A percentile compares a stretch with the other conserved stretches of the same genome.
Conservation (phyloP, 2,888 invertebrate genomes). For the Lymantria monacha region DNA sequence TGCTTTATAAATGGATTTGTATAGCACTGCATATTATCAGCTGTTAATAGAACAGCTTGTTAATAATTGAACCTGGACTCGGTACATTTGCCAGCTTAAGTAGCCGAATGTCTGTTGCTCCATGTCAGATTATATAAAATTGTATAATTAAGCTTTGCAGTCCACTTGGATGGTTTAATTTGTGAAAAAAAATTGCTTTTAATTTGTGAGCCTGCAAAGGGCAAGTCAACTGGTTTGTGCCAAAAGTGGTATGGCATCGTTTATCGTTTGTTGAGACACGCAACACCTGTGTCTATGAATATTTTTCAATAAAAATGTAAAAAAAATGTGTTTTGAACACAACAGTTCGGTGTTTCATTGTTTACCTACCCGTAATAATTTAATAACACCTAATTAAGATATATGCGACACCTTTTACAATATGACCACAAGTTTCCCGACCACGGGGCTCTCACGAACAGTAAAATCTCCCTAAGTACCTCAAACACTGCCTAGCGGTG, state of each 20-base stretch:
- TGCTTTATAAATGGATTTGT: not conserved
- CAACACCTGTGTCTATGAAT: slow-evolving; percentile 69
- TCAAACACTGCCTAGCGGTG: no score
- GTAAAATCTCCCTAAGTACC: no score
- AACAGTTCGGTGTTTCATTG: slow-evolving; percentile 67
- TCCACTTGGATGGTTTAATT: slow-evolving; percentile 35
- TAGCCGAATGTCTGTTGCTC: slow-evolving; percentile 16
- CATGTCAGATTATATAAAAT: slow-evolving; percentile 11
- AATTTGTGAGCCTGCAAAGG: slow-evolving; percentile 37
- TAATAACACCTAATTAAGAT: no score
- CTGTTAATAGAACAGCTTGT: slow-evolving; percentile 1
- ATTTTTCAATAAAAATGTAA: slow-evolving; percentile 79
- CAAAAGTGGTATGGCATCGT: slow-evolving; percentile 54
- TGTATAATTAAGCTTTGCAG: slow-evolving; percentile 33
- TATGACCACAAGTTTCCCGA: no score
- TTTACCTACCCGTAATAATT: not conserved
- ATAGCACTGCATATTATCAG: not conserved
- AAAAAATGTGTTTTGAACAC: slow-evolving; percentile 82
- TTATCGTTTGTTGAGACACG: slow-evolving; percentile 54
- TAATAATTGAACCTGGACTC: no score
- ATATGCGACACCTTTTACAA: no score
- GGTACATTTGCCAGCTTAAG: not conserved
- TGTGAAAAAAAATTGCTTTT: slow-evolving; percentile 35
- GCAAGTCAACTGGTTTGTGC: slow-evolving; percentile 48
- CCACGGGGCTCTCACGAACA: no score